A percentile compares a stretch with the other conserved stretches of the same genome.
Evolutionary conservation across 2,797 vertebrate species (phyloP).

Genomic region (Mastacembelus armatus): DNA sequence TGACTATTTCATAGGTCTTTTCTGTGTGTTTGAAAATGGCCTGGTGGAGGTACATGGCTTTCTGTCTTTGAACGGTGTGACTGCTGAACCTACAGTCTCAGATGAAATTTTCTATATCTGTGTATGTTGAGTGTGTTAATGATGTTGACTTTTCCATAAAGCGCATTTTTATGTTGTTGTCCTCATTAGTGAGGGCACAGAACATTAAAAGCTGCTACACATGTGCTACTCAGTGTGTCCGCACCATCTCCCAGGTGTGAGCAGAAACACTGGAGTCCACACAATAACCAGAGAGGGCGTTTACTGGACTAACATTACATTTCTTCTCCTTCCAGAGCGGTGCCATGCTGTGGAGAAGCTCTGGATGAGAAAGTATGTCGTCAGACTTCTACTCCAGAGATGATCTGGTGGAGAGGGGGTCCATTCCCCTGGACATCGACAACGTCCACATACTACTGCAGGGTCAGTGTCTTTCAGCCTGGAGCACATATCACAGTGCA

Average conservation of each 20-base stretch:
- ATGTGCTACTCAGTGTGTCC: not conserved
- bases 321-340: conserved; percentile 28
- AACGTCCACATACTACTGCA: conserved; percentile 89
- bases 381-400: conserved; percentile 69
- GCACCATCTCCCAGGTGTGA: not conserved
- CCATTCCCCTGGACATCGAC: conserved; percentile 88
- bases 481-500: not conserved
- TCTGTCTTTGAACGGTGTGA: not conserved
- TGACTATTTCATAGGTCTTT: not conserved
- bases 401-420: conserved; percentile 73
- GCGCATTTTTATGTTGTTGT: not conserved
- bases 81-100: not conserved
- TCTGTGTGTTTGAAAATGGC: not conserved
- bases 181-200: not conserved
- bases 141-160: not conserved
- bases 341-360: conserved; percentile 61
- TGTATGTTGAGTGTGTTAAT: not conserved
- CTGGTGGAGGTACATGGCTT: not conserved
- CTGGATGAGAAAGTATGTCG: conserved; percentile 81
- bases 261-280: too few species aligned
- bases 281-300: too few species aligned
- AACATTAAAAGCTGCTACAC: not conserved
- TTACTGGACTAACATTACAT: too few species aligned
- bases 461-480: conserved; percentile 76
- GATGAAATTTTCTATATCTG: not conserved